These are phyloP conservation scores for Etheostoma spectabile DNA, from an alignment of 2,113 vertebrate species.

Conservation along the genomic window DNA sequence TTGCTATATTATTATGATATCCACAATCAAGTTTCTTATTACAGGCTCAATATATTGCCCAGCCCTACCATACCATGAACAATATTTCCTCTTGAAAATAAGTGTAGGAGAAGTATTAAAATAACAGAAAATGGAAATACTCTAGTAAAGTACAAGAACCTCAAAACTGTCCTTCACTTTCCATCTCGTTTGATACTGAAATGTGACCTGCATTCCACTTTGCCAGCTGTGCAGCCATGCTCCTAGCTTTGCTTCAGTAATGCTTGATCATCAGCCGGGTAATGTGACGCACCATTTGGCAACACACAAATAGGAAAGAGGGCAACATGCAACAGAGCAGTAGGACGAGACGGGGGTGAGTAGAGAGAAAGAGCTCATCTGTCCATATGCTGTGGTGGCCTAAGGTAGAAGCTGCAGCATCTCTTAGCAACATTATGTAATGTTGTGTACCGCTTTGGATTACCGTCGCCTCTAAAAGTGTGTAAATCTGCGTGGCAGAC, in stretches of 20 bases:
- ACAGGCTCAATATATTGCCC: no score
- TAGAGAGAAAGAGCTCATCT: constrained; percentile 16
- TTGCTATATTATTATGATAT: no score
- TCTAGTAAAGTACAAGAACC: not conserved
- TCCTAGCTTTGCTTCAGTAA: not conserved
- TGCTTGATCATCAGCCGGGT: constrained; percentile 32
- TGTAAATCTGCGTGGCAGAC: constrained; percentile 27
- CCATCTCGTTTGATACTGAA: not conserved
- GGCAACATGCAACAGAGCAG: constrained; percentile 18
- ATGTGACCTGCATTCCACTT: not conserved
- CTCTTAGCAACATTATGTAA: constrained; percentile 56
- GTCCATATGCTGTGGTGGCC: constrained; percentile 14
- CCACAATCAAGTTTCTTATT: no score
- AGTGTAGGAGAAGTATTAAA: not conserved
- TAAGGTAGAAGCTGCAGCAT: constrained; percentile 28
- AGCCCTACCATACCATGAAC: no score
- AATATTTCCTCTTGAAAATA: not conserved
- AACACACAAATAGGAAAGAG: constrained; percentile 2
- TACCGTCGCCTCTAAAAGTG: constrained; percentile 28
- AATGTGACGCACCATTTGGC: constrained; percentile 19
- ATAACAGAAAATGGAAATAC: not conserved
- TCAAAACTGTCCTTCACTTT: not conserved
- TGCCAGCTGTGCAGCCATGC: not conserved
- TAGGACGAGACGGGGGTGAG: constrained; percentile 7
- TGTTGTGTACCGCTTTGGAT: constrained; percentile 51